Evolutionary conservation across 2,888 invertebrate genomes (phyloP).

Genomic region (Caenorhabditis sp.): DNA sequence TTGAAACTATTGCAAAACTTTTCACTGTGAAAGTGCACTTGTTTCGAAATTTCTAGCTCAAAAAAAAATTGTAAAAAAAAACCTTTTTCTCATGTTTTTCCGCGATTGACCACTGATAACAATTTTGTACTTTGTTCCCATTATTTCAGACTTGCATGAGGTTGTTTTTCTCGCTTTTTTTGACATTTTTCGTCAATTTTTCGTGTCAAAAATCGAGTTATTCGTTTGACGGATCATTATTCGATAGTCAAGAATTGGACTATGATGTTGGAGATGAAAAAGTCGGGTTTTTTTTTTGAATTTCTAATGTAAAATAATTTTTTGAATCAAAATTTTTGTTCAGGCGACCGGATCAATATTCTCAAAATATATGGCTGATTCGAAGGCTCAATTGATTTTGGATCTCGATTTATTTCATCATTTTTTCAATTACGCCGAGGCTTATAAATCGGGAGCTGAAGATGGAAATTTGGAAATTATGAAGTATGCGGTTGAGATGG

Average conservation of each 20-base stretch:
- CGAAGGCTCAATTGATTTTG: slow-evolving; percentile 60
- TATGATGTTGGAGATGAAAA: slow-evolving; percentile 24
- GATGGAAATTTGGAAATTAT: slow-evolving; percentile 65
- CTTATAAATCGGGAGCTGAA: slow-evolving; percentile 40
- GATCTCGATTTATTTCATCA: slow-evolving; percentile 65
- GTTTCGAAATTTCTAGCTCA: no score
- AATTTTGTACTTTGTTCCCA: not conserved
- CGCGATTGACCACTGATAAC: not conserved
- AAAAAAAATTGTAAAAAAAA: no score
- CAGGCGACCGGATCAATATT: slow-evolving; percentile 54
- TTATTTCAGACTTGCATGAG: not conserved
- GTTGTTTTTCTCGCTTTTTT: not conserved
- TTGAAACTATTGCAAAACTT: no score
- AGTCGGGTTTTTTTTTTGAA: not conserved
- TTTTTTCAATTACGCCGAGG: slow-evolving; percentile 57
- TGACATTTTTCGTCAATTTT: not conserved
- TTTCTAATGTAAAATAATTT: not conserved
- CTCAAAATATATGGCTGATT: slow-evolving; percentile 63
- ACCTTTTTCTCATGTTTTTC: not conserved
- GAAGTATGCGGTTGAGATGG: slow-evolving; percentile 49
- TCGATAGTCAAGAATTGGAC: slow-evolving; percentile 31
- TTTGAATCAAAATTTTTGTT: slow-evolving; percentile 5
- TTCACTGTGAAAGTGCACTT: no score
- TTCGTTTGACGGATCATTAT: slow-evolving; percentile 38
- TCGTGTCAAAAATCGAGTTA: slow-evolving; percentile 3